Base-by-base conservation (phyloP, 2,113 vertebrate species). In the Marcusenius ussheri region DNA sequence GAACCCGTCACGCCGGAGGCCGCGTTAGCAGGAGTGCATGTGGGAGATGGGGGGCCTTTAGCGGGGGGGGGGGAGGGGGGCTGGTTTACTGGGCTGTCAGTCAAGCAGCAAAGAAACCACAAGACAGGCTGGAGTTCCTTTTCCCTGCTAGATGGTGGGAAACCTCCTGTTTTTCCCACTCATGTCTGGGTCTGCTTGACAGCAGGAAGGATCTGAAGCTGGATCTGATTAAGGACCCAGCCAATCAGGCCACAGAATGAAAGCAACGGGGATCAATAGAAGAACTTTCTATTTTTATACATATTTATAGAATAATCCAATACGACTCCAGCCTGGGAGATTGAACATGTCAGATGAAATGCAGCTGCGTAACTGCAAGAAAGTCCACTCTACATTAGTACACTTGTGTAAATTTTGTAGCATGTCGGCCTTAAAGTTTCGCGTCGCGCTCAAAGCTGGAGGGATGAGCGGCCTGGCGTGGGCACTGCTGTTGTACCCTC, bases 101-200 rank as follows among this genome's bases (percentile, higher is more conserved):
- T 91, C 88, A 92, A 90, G 39, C 84, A 49, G 74, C 47, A 86
- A 90, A 91, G 50, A 83, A 89, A 87, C 83, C 70, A n/a, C 83
- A 89, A 88, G 56, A 83, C 84, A 35, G 77, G 45, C 83, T 17
- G 31, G 19, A 45, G 31, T 58, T 42, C 46, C 45, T 56, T 58
- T 42, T 24, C 35, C 15, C 5, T 85, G 39, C 27, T 51, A 9
- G 24, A 83, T 46, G 80, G 80, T 46, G 80, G 42, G 42, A 83
- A 10, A 50, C 27, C 84, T 50, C 83, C 19, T 9, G 19, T n/a
- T 45, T 46, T n/a, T n/a, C 45, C 83, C 39, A 47, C 42, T 45
- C 35, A 83, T 27, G 77, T 70, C 62, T 70, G 62, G 62, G 62
- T 70, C 62, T 70, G 62, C 24, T 24, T 70, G 27, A 31, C 66